A percentile compares a stretch with the other conserved stretches of the same genome.
Evolutionary conservation across 2,888 invertebrate species (phyloP).

Genomic region (Andrena flavipes): DNA sequence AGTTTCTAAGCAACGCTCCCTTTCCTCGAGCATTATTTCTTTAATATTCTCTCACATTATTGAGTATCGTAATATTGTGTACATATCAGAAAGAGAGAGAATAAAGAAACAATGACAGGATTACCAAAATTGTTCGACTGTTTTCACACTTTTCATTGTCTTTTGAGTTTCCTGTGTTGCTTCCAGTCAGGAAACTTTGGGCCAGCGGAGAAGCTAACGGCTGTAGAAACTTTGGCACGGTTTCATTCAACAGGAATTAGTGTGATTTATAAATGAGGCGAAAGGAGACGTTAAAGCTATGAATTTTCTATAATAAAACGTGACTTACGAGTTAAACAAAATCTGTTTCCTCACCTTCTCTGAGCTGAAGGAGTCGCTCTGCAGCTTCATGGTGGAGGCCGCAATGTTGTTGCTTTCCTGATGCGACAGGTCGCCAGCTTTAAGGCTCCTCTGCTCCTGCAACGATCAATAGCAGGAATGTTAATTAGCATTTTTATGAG

Average conservation of each 20-base stretch:
- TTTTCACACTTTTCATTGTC: not conserved
- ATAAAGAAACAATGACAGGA: not conserved
- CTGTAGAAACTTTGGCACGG: no score
- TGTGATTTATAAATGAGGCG: no score
- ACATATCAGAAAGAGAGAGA: not conserved
- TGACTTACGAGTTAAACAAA: not conserved
- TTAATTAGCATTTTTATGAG: not conserved
- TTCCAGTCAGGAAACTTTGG: no score
- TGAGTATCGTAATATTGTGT: not conserved
- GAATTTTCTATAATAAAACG: no score
- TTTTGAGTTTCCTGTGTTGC: no score
- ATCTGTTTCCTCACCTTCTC: conserved; percentile 87
- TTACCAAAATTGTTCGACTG: no score
- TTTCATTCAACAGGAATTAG: no score
- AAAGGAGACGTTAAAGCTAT: no score
- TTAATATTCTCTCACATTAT: not conserved
- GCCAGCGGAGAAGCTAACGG: no score
- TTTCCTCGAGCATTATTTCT: not conserved
- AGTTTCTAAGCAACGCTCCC: not conserved
- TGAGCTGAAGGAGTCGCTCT: conserved; percentile 94
- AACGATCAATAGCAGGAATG: conserved; percentile 72
- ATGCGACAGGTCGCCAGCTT: conserved; percentile 93
- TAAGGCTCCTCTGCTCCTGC: conserved; percentile 93
- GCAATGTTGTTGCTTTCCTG: conserved; percentile 95
- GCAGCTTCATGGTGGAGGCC: conserved; percentile 93